Evolutionary conservation across 1,140 invertebrate genomes (phyloP).

Genomic region (Tribolium madens): DNA sequence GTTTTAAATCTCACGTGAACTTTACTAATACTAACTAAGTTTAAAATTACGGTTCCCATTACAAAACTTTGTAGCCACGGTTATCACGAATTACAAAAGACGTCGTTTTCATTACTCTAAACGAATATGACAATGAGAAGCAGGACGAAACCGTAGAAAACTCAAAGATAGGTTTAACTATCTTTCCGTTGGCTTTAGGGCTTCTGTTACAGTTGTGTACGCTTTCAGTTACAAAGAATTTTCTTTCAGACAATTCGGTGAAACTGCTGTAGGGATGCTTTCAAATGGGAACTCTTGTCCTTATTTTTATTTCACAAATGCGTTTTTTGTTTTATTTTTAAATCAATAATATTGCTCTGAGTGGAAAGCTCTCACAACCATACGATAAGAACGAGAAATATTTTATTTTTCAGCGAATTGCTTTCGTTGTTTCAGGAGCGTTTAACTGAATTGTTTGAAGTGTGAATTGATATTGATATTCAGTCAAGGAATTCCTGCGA

Average conservation of each 20-base stretch:
- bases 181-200: slow-evolving; percentile 2
- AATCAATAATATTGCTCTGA: not conserved
- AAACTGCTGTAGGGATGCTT: slow-evolving; percentile 20
- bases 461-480: not conserved
- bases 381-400: not conserved
- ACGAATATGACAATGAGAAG: slow-evolving; percentile 3
- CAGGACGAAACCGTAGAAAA: not conserved
- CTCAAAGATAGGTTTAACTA: not conserved
- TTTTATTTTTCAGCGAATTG: not conserved
- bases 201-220: not conserved
- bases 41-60: not conserved
- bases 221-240: slow-evolving; percentile 18
- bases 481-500: not conserved
- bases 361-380: not conserved
- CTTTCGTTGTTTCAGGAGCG: not conserved
- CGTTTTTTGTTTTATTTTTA: not conserved
- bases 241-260: slow-evolving; percentile 5
- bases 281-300: too few relatives aligned
- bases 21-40: not conserved
- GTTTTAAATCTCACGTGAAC: not conserved
- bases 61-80: not conserved
- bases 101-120: not conserved
- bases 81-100: not conserved
- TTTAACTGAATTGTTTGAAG: not conserved
- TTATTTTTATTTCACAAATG: too few relatives aligned